Evolutionary conservation across 2,113 vertebrate genomes (phyloP).

Genomic region (Charina bottae): DNA sequence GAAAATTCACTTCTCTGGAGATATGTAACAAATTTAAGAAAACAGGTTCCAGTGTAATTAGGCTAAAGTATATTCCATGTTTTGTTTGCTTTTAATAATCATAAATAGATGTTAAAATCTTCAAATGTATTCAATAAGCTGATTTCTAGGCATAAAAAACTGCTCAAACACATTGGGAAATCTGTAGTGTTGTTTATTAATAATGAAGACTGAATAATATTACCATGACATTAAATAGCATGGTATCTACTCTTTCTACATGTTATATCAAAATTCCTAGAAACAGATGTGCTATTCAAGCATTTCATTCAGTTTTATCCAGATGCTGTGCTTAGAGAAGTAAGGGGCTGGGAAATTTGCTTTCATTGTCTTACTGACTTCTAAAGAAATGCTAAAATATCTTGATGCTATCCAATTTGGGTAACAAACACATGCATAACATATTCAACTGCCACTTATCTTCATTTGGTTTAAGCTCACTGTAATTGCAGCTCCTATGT

Average conservation of each 20-base stretch:
- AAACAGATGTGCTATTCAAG: slow-evolving; percentile 66
- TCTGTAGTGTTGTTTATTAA: slow-evolving; percentile 52
- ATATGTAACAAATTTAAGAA: background rate
- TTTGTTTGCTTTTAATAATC: background rate
- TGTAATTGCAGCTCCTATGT: slow-evolving; percentile 22
- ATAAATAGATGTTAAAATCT: slow-evolving; percentile 5
- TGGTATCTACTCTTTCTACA: slow-evolving; percentile 65
- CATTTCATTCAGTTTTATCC: slow-evolving; percentile 55
- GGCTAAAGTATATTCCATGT: background rate
- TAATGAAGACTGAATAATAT: slow-evolving; percentile 56
- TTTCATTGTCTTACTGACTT: slow-evolving; percentile 33
- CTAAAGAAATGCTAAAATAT: slow-evolving; percentile 38
- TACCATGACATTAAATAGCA: slow-evolving; percentile 42
- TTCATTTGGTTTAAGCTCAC: slow-evolving; percentile 28
- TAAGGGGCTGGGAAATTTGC: slow-evolving; percentile 25
- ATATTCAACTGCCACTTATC: slow-evolving; percentile 29
- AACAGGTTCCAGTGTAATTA: background rate
- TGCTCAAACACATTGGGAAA: slow-evolving; percentile 38
- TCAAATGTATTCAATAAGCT: slow-evolving; percentile 25
- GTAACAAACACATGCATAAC: background rate
- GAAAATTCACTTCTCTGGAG: slow-evolving; percentile 32
- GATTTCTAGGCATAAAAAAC: slow-evolving; percentile 25
- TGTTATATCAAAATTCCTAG: slow-evolving; percentile 62
- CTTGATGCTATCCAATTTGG: slow-evolving; percentile 25
- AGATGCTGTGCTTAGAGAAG: slow-evolving; percentile 56